Base-by-base conservation (phyloP, 2,113 vertebrate species). In the Zapornia atra region DNA sequence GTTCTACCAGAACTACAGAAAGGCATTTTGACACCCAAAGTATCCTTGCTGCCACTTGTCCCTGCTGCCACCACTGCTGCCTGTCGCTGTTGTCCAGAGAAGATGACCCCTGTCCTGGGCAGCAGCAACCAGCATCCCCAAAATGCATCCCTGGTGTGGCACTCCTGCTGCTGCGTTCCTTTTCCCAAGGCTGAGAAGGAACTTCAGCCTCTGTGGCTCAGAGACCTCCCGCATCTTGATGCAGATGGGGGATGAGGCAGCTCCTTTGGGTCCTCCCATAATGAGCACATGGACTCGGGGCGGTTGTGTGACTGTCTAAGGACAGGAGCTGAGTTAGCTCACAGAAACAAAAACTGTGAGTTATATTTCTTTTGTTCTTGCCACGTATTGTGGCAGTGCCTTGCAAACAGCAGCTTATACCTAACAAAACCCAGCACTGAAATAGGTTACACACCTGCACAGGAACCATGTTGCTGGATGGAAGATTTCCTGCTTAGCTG, bases 371-470 rank as follows among this genome's bases (percentile, higher is more conserved):
- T 20, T 17, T 0, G 1, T 7, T 48, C 56, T 36, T 65, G 15
- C 24, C 56, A 86, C 84, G 21, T 78, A 19, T 34, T 82, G 60
- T 0, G 9, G 36, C 33, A 84, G 46, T 25, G 51, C 15, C 28
- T 91, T 64, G 73, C 8, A 64, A 78, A 81, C 8, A 70, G 44
- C 42, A 65, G 12, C 3, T 80, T 56, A 69, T 10, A n/a, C 13
- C 20, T 51, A 56, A 60, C 24, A 59, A 73, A 81, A 34, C 6
- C 9, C 4, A 73, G 7, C 12, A 11, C 3, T 70, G 21, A 46
- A 53, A 13, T 1, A 69, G 14, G 6, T 25, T 63, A 29, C 5
- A 60, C 0, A 1, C 31, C 46, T 38, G 20, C 20, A 34, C 16
- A 60, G 38, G 33, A 71, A 61, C 33, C 33, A 16, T 24, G 18